phyloP scores from a whole-genome alignment of 2,113 vertebrate species.

The Gavialis gangeticus region DNA sequence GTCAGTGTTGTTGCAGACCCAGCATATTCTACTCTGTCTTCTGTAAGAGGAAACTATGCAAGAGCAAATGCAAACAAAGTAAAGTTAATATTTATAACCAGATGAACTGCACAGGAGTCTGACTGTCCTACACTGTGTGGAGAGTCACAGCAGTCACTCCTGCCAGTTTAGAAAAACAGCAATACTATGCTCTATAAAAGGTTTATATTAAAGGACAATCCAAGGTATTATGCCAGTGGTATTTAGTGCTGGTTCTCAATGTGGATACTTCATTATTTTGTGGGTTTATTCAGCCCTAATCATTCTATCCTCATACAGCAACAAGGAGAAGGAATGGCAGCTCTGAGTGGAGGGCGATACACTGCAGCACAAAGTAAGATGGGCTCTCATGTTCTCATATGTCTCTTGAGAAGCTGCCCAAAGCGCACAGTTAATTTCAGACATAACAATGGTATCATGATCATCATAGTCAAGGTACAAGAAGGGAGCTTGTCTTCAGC shows the following conservation, averaged over 20 bases:
- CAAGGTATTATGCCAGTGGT: not conserved
- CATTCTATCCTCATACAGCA: not conserved
- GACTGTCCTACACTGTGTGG: not conserved
- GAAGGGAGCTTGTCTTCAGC: not conserved
- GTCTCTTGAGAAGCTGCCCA: not conserved
- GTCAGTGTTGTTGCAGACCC: conserved; percentile 63
- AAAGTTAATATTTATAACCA: not conserved
- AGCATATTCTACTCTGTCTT: conserved; percentile 54
- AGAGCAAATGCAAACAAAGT: conserved; percentile 27
- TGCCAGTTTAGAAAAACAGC: not conserved
- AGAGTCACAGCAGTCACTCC: not conserved
- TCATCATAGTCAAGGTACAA: not conserved
- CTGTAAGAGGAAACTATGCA: conserved; percentile 52
- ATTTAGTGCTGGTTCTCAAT: not conserved
- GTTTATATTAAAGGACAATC: not conserved
- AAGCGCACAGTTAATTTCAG: not conserved
- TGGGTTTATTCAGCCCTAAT: not conserved
- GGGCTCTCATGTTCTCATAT: not conserved
- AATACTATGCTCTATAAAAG: not conserved
- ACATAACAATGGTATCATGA: not conserved
- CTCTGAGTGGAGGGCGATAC: not conserved
- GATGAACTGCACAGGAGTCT: not conserved
- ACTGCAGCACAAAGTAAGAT: accelerated
- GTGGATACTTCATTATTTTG: not conserved
- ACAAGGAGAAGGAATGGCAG: not conserved